Base-by-base conservation (phyloP, 2,888 invertebrate genomes). In the Drosophila nr. perissopoda region DNA sequence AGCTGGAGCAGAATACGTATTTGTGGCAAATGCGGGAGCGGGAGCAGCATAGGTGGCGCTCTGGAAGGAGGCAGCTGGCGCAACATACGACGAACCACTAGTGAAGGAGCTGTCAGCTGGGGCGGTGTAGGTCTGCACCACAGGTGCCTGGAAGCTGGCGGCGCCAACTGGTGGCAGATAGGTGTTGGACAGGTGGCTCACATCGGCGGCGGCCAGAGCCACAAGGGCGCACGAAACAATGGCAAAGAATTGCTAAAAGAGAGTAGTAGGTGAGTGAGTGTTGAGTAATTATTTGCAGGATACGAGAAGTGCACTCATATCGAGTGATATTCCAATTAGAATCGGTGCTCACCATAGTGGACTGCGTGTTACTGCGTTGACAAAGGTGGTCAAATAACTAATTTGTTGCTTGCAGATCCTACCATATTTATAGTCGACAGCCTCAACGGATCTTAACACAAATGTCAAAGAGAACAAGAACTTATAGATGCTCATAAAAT, bases 391-490 rank as follows among this genome's bases (percentile, higher is more conserved):
- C 61, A 54, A 74, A 78, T 70, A 81, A 89, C 89, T 89, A 82
- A 88, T 66, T 76, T 65, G 16, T 58, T 48, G 36, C 33, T 60
- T 18, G 52, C 29, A 56, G 60, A 60, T 66, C 67, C 76, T 62
- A 76, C 70, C 79, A 65, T 88, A 88, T 88, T 88, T 88, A 88
- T 88, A 88, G 79, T 48, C 72, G 52, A 71, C 51, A 57, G 31
- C 53, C 51, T 21, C 49, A 54, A 38, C 52, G 34, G 49, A 68
- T 42, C 27, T 53, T 62, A 34, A 64, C 57, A 67, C 66, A 59
- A 76, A 87, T 89, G 89, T 85, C 88, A 87, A 84, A 82, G 66
- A 76, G 74, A 76, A 74, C 62, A 61, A 62, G 65, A 81, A 81
- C 70, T 57, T 81, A 70, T 46, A 54, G 67, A 48, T 51, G 57